Percentiles rank a stretch among this genome's conserved stretches.
Evolutionary conservation across 2,113 vertebrate species (phyloP).

Genomic region (Cinclus mexicanus): DNA sequence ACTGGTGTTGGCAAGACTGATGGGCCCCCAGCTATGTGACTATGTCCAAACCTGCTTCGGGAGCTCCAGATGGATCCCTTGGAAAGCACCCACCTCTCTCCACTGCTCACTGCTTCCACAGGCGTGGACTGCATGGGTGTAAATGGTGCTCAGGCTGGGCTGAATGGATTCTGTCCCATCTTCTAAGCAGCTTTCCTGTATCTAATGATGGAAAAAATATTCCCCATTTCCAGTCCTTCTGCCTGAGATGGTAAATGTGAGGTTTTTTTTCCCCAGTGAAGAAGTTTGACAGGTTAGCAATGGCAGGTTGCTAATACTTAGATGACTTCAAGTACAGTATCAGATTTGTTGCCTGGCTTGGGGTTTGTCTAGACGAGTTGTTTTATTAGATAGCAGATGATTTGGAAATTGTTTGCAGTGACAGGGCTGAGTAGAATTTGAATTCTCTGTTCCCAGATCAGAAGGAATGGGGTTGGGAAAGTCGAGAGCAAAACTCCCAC

Average conservation of each 20-base stretch:
- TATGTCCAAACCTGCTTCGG: background rate
- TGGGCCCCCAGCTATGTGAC: background rate
- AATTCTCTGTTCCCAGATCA: constrained; percentile 29
- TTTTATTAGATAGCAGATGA: constrained; percentile 71
- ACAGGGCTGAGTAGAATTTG: constrained; percentile 46
- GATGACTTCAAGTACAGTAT: constrained; percentile 41
- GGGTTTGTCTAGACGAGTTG: constrained; percentile 39
- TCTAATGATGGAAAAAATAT: background rate
- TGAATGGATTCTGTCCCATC: background rate
- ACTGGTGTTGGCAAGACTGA: background rate
- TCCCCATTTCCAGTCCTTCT: background rate
- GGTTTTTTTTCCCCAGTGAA: background rate
- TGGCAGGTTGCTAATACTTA: constrained; percentile 50
- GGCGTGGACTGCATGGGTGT: fast-evolving
- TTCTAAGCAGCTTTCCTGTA: background rate
- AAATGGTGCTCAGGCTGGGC: background rate
- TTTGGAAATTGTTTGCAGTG: constrained; percentile 61
- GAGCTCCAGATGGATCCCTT: background rate
- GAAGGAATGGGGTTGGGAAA: background rate
- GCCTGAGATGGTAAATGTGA: background rate
- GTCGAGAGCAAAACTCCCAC: background rate
- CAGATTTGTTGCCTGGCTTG: constrained; percentile 47
- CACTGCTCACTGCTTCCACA: background rate
- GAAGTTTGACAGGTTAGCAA: constrained; percentile 34
- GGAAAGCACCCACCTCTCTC: background rate